Evolutionary conservation across 2,113 vertebrate species (phyloP).

Genomic region (Podarcis raffonei): DNA sequence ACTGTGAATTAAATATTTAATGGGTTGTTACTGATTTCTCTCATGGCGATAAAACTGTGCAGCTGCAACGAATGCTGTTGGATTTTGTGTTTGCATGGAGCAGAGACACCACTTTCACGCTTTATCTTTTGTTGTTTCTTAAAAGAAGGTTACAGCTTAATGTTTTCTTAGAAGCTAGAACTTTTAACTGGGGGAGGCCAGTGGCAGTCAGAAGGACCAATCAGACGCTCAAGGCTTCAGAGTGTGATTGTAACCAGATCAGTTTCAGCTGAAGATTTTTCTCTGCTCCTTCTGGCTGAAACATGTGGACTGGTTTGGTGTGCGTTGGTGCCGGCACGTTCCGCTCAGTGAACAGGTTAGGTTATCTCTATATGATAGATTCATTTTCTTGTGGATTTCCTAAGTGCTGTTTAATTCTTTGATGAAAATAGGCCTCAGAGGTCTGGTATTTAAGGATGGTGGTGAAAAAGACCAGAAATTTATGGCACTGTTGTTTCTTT

Average conservation of each 20-base stretch:
- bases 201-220: background rate
- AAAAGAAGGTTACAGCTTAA: background rate
- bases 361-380: background rate
- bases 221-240: background rate
- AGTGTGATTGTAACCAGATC: background rate
- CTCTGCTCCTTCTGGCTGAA: background rate
- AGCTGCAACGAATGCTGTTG: rapidly evolving
- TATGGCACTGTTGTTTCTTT: background rate
- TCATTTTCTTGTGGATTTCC: background rate
- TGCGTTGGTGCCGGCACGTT: background rate
- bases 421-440: background rate
- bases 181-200: background rate
- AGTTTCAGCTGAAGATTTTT: background rate
- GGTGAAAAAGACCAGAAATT: background rate
- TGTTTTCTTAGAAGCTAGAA: background rate
- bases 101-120: background rate
- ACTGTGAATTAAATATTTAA: constrained; percentile 21
- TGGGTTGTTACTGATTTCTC: background rate
- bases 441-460: background rate
- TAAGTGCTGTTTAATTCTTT: background rate
- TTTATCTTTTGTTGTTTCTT: background rate
- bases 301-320: background rate
- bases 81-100: background rate
- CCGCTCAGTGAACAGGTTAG: background rate
- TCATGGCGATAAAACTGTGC: constrained; percentile 31